Evolutionary conservation across 2,888 invertebrate species (phyloP), one percentile per base, ranked within the genome.

Genomic region (Gibbula magus): DNA sequence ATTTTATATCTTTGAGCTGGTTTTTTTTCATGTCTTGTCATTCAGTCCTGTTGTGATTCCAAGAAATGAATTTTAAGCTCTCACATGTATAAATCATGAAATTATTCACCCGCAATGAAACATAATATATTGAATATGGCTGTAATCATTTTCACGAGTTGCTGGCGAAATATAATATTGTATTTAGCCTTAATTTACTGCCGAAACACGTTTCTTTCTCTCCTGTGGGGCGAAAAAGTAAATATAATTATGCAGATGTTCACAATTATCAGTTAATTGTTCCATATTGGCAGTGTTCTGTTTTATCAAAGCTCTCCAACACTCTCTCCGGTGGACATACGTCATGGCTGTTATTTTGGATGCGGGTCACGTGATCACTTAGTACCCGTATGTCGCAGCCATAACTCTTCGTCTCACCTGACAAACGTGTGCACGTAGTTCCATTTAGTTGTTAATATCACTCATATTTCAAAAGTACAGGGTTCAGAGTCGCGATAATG

Each of bases 241-340:
- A 70, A 70, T n/a, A 70, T 70, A 70, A 70, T 70, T 70, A 70
- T 70, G 70, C 70, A 70, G 70, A 70, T 70, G 70, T 70, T 70
- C 70, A 16, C 70, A 20, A 35, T 70, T 20, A 20, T 10, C 70
- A 20, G 32, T 70, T 20, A 39, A 70, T 70, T 70, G 70, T 70
- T 32, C 35, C 70, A 70, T 20, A 39, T 3, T 70, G 39, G 39
- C 39, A 70, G 25, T 35, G 29, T 70, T 70, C 39, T 39, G 35
- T 70, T 32, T 70, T 35, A 39, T 35, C 35, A 39, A 35, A n/a
- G 7, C 70, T 32, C 70, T 13, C 20, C 20, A 70, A 35, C 70
- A 70, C 70, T 29, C 70, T 20, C 7, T 39, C 8, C 18, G 4
- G 29, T 16, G 35, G 35, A 39, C 20, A 20, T 29, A 56, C 56